phyloP scores from a whole-genome alignment of 2,797 vertebrate species.

The Perodicticus potto region DNA sequence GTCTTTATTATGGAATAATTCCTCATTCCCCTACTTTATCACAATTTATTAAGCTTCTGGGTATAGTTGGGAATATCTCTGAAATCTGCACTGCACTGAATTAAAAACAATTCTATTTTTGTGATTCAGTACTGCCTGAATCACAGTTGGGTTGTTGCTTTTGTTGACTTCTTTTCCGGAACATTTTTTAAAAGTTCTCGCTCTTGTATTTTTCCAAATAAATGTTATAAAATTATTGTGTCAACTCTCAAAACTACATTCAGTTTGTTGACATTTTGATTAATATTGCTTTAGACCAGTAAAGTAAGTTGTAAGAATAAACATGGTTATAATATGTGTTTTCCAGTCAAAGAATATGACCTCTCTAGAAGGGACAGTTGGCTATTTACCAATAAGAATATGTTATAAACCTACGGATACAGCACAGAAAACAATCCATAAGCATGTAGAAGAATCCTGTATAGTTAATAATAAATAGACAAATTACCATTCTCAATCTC shows the following conservation, averaged over 20 bases:
- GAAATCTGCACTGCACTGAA: not conserved
- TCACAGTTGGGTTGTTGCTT: not conserved
- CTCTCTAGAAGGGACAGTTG: not conserved
- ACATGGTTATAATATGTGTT: not conserved
- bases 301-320: not conserved
- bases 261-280: slow-evolving; percentile 44
- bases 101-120: slow-evolving; percentile 30
- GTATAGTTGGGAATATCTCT: not conserved
- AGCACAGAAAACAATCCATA: not conserved
- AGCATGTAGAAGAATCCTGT: not conserved
- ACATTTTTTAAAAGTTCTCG: not conserved
- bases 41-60: slow-evolving; percentile 32
- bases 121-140: slow-evolving; percentile 8
- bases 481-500: not conserved
- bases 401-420: not conserved
- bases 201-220: slow-evolving; percentile 60
- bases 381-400: not conserved
- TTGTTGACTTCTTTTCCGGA: slow-evolving; percentile 52
- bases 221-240: slow-evolving; percentile 46
- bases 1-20: not conserved
- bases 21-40: slow-evolving; percentile 16
- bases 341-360: slow-evolving; percentile 15
- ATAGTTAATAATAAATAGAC: not conserved
- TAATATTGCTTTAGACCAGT: slow-evolving; percentile 1
- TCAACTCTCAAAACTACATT: slow-evolving; percentile 57